These are phyloP conservation scores for Mycteria americana DNA, from an alignment of 2,797 vertebrate genomes.

Conservation along the genomic window DNA sequence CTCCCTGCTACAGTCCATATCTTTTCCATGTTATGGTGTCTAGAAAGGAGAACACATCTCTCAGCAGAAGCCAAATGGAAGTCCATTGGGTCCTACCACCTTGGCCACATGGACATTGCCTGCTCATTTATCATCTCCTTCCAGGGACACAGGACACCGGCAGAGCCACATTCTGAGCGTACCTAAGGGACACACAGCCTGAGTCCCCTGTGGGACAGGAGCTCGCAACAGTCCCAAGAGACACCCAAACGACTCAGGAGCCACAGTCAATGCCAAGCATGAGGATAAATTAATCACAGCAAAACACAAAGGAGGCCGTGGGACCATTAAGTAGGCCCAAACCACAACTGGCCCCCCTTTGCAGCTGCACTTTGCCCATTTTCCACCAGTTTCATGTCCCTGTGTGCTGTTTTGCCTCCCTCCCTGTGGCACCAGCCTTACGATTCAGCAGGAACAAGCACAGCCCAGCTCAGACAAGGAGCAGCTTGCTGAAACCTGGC, in stretches of 20 bases:
- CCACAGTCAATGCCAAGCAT: not conserved
- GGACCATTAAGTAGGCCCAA: not conserved
- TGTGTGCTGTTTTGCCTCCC: not conserved
- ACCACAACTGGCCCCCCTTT: not conserved
- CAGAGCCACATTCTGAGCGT: not conserved
- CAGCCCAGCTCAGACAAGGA: not conserved
- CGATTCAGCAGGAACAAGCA: not conserved
- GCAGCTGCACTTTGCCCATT: not conserved
- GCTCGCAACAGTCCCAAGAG: not conserved
- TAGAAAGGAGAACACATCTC: not conserved
- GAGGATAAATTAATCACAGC: not conserved
- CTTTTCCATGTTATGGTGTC: not conserved
- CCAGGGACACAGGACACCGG: not conserved
- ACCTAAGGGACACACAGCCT: not conserved
- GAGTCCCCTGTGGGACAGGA: not conserved
- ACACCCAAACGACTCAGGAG: not conserved
- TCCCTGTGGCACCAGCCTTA: not conserved
- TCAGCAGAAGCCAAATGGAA: not conserved
- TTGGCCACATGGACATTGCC: not conserved
- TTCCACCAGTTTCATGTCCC: not conserved
- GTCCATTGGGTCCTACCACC: not conserved
- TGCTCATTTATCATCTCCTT: not conserved
- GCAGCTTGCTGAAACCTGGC: not conserved
- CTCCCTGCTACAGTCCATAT: not conserved
- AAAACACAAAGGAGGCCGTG: not conserved